Evolutionary conservation across 2,888 invertebrate genomes (phyloP).

Genomic region (Exephanes ischioxanthus): DNA sequence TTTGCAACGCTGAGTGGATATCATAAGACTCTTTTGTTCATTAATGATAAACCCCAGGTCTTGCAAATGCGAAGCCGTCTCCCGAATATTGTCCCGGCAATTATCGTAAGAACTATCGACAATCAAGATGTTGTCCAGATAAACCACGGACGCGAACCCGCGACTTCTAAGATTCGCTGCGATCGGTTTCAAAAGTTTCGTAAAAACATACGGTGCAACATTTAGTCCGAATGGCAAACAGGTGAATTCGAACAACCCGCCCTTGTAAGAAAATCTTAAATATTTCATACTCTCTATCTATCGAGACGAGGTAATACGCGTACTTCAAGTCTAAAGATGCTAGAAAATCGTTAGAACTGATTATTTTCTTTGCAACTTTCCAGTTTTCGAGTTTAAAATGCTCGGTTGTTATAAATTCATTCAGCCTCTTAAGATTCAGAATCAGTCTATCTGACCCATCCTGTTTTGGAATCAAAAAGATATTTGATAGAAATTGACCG

Average conservation of each 20-base stretch:
- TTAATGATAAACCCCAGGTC: background rate
- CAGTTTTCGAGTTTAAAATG: constrained; percentile 72
- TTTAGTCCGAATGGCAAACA: constrained; percentile 6
- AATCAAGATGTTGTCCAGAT: background rate
- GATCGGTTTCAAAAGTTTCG: background rate
- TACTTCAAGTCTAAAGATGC: background rate
- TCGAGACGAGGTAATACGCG: constrained; percentile 1
- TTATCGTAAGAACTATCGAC: background rate
- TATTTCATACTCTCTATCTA: background rate
- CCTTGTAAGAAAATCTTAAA: background rate
- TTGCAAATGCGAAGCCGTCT: background rate
- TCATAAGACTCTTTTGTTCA: background rate
- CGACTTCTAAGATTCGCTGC: background rate
- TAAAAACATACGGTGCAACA: background rate
- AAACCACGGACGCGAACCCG: constrained; percentile 6
- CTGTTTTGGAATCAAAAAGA: background rate
- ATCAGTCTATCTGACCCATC: constrained; percentile 57
- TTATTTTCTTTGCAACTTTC: constrained; percentile 65
- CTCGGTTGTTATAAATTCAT: constrained; percentile 61
- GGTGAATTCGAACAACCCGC: background rate
- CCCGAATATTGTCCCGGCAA: background rate
- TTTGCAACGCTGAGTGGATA: background rate
- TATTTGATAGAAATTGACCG: background rate
- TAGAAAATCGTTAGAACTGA: constrained; percentile 27
- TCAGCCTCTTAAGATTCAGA: constrained; percentile 69